These are phyloP conservation scores for Polypterus senegalus DNA, from an alignment of 2,113 vertebrate genomes.

Conservation along the genomic window DNA sequence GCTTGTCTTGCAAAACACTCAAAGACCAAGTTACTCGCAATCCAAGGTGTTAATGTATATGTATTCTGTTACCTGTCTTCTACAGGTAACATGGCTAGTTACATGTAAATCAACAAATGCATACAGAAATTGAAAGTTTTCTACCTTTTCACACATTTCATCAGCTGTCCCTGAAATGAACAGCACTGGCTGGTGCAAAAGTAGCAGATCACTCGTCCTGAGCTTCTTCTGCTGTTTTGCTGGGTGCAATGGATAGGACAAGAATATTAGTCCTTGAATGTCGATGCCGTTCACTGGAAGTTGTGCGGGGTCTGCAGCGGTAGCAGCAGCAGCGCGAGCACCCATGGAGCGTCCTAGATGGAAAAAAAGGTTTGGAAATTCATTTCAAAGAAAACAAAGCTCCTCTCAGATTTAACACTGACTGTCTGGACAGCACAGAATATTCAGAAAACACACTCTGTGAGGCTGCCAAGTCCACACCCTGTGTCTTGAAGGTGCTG, in stretches of 20 bases:
- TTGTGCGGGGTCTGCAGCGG: constrained; percentile 36
- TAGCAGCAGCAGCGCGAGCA: constrained; percentile 65
- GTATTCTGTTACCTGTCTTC: too few species aligned
- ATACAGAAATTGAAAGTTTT: constrained; percentile 14
- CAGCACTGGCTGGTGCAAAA: constrained; percentile 51
- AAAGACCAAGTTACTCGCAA: too few species aligned
- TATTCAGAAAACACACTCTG: not conserved
- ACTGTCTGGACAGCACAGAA: not conserved
- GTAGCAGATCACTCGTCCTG: constrained; percentile 66
- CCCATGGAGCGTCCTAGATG: constrained; percentile 81
- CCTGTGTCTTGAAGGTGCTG: too few species aligned
- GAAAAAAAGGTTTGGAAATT: not conserved
- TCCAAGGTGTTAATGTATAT: too few species aligned
- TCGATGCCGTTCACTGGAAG: constrained; percentile 34
- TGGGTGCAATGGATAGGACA: constrained; percentile 79
- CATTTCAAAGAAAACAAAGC: not conserved
- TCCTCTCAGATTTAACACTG: constrained; percentile 6
- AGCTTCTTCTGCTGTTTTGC: constrained; percentile 61
- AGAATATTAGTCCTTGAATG: constrained; percentile 68
- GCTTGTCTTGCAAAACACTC: too few species aligned
- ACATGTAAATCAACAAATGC: constrained; percentile 7
- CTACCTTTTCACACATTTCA: constrained; percentile 81
- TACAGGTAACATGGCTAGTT: too few species aligned
- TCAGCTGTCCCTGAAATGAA: constrained; percentile 82
- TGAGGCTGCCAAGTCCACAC: not conserved